Evolutionary conservation across 2,888 invertebrate species (phyloP).

Genomic region (Aproaerema taeniolella): DNA sequence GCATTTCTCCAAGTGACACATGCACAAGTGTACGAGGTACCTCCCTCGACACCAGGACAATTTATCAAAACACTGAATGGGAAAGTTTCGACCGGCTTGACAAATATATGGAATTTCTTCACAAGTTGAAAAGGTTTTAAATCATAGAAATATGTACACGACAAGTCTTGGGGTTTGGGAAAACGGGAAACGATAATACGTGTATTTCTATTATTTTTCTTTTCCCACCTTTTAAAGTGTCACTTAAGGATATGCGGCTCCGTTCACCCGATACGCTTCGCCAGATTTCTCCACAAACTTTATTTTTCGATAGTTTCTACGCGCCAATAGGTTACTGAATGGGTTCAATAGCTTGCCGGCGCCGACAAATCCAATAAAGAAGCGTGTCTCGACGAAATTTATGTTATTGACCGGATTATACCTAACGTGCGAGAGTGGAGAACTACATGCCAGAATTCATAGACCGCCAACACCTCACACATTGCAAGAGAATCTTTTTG

Average conservation of each 20-base stretch:
- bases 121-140: slow-evolving; percentile 8
- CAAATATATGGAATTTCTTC: slow-evolving; percentile 9
- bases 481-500: slow-evolving; percentile 28
- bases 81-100: slow-evolving; percentile 16
- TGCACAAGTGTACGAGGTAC: slow-evolving; percentile 33
- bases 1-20: slow-evolving; percentile 28
- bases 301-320: slow-evolving; percentile 47
- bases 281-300: slow-evolving; percentile 39
- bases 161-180: slow-evolving; percentile 6
- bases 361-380: slow-evolving; percentile 70
- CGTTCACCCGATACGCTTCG: slow-evolving; percentile 34
- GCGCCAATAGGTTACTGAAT: slow-evolving; percentile 45
- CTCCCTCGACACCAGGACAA: slow-evolving; percentile 27
- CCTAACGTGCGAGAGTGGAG: slow-evolving; percentile 57
- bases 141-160: slow-evolving; percentile 1
- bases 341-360: slow-evolving; percentile 54
- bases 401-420: slow-evolving; percentile 73
- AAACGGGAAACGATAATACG: slow-evolving; percentile 9
- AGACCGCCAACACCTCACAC: slow-evolving; percentile 38
- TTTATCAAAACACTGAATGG: slow-evolving; percentile 32
- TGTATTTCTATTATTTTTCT: slow-evolving; percentile 1
- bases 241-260: slow-evolving; percentile 12
- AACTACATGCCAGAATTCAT: slow-evolving; percentile 36
- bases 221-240: slow-evolving; percentile 12
- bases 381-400: slow-evolving; percentile 63